Percentiles rank a stretch among this genome's conserved stretches.
phyloP scores from a whole-genome alignment of 35 echinoderm and acorn worm genomes.

The Ophioderma brevispina region DNA sequence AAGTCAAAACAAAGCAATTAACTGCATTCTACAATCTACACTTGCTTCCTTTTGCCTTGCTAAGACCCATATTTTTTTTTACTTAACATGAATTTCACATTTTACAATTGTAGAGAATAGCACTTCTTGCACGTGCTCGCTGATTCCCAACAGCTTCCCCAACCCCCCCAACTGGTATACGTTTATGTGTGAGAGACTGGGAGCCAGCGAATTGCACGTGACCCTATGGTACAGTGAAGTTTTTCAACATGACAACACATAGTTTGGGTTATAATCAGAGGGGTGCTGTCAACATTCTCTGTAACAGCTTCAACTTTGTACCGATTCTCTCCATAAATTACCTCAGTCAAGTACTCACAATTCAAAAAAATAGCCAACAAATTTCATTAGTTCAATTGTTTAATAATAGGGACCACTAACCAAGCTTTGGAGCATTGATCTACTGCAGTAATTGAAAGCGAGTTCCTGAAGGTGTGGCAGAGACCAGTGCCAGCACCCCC shows the following conservation, averaged over 20 bases:
- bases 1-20: background rate
- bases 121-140: background rate
- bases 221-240: background rate
- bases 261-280: background rate
- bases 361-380: too few relatives aligned
- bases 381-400: too few relatives aligned
- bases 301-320: background rate
- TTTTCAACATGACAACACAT: background rate
- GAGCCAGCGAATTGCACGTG: slow-evolving; percentile 7
- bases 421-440: too few relatives aligned
- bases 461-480: too few relatives aligned
- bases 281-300: background rate
- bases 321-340: background rate
- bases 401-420: too few relatives aligned
- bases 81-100: background rate
- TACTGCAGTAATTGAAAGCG: too few relatives aligned
- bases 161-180: background rate
- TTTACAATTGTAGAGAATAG: background rate
- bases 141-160: background rate
- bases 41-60: background rate
- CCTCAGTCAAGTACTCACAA: background rate
- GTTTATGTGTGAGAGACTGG: background rate
- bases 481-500: too few relatives aligned
- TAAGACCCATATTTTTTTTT: background rate
- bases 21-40: background rate